These are phyloP conservation scores for Echinometra lucunter DNA, from an alignment of 53 echinoderm and acorn worm genomes.

Conservation along the genomic window DNA sequence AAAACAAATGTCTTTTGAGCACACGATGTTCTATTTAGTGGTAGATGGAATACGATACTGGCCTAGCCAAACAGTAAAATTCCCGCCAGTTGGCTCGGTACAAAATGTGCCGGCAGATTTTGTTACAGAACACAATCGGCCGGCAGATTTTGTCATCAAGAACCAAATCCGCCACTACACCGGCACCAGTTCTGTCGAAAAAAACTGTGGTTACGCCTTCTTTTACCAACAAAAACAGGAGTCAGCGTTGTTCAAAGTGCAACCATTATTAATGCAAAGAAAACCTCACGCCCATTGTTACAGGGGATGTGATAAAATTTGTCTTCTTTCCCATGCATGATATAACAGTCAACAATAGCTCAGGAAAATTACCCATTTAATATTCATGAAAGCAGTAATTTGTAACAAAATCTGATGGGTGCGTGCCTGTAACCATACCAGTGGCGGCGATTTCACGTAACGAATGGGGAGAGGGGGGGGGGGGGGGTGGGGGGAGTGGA, in stretches of 20 bases:
- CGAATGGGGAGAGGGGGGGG: too few species aligned
- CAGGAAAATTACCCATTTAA: background rate
- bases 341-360: background rate
- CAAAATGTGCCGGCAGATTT: too few species aligned
- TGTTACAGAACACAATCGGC: too few species aligned
- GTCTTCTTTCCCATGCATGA: background rate
- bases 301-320: background rate
- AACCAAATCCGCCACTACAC: too few species aligned
- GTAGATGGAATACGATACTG: too few species aligned
- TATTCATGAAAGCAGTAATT: background rate
- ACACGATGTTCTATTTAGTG: too few species aligned
- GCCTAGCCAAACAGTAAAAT: too few species aligned
- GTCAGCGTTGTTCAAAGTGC: constrained; percentile 9
- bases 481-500: too few species aligned
- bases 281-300: background rate
- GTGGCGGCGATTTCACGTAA: too few species aligned
- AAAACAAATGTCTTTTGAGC: too few species aligned
- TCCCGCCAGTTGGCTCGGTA: too few species aligned
- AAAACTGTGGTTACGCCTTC: background rate
- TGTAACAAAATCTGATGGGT: background rate
- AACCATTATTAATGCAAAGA: background rate
- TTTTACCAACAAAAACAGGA: background rate
- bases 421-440: background rate
- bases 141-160: too few species aligned
- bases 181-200: background rate